Conservation (phyloP, 2,113 vertebrate genomes). For the Sigmodon hispidus region DNA sequence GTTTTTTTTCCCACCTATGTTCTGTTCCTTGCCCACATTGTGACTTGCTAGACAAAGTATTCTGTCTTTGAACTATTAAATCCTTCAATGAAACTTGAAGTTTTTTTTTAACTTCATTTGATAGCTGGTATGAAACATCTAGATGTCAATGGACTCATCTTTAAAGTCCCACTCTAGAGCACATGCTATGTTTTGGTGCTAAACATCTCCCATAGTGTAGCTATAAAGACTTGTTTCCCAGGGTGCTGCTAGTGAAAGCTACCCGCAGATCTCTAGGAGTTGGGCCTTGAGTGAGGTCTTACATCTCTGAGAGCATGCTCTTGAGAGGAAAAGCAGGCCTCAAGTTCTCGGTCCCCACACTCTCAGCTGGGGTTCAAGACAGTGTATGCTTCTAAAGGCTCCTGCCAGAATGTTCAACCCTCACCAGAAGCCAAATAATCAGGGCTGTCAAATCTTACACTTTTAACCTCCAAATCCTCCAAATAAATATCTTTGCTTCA, state of each 20-base stretch:
- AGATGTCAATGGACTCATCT: too few relatives aligned
- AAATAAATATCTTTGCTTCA: neutral
- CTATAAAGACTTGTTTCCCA: neutral
- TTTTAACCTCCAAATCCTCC: neutral
- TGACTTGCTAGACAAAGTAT: neutral
- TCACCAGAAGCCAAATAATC: neutral
- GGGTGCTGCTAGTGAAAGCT: too few relatives aligned
- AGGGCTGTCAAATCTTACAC: neutral
- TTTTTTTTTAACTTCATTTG: too few relatives aligned
- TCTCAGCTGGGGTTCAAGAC: neutral
- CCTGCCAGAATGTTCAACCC: too few relatives aligned
- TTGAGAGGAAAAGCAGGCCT: neutral
- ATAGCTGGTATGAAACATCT: too few relatives aligned
- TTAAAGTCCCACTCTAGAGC: neutral
- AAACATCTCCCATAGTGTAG: neutral
- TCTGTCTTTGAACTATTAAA: too few relatives aligned
- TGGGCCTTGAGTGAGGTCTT: neutral
- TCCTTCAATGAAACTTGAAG: too few relatives aligned
- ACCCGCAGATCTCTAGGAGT: neutral
- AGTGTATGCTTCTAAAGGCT: too few relatives aligned
- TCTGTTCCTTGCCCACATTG: neutral
- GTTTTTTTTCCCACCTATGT: neutral
- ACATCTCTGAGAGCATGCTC: neutral
- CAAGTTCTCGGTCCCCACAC: too few relatives aligned
- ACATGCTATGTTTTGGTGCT: neutral